These are phyloP conservation scores for Lepilemur septentrionalis DNA, from an alignment of 2,797 vertebrate species.

Conservation along the genomic window DNA sequence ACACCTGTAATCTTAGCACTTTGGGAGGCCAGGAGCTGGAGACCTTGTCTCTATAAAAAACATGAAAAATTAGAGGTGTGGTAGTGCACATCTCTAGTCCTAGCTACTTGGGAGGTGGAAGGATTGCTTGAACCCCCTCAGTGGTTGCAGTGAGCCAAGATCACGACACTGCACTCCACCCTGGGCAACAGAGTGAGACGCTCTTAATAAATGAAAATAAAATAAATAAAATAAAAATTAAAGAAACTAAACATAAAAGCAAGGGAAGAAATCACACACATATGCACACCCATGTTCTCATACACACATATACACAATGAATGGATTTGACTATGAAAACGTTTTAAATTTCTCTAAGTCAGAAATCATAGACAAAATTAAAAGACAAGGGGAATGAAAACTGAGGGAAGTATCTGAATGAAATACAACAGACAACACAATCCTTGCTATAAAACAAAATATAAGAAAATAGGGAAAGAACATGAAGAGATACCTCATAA, in stretches of 20 bases:
- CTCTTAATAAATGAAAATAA: too few relatives aligned
- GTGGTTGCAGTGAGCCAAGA: too few relatives aligned
- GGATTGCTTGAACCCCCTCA: too few relatives aligned
- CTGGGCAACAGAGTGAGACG: too few relatives aligned
- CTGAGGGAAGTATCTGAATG: background rate
- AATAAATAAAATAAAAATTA: background rate
- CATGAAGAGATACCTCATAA: background rate
- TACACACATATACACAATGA: background rate
- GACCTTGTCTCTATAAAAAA: too few relatives aligned
- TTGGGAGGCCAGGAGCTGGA: too few relatives aligned
- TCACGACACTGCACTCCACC: too few relatives aligned
- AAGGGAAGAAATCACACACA: background rate
- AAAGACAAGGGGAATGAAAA: background rate
- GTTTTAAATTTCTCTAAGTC: background rate
- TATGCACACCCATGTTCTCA: too few relatives aligned
- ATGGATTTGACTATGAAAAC: background rate
- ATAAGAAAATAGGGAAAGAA: background rate
- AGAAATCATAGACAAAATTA: conserved; percentile 26
- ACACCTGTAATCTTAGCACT: too few relatives aligned
- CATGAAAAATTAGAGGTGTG: too few relatives aligned
- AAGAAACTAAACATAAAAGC: background rate
- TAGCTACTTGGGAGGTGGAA: too few relatives aligned
- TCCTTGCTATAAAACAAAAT: background rate
- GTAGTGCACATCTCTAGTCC: too few relatives aligned
- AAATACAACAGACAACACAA: background rate